Evolutionary conservation across 92 coral and sea anemone genomes (phyloP).

Genomic region (Heliopora coerulea): DNA sequence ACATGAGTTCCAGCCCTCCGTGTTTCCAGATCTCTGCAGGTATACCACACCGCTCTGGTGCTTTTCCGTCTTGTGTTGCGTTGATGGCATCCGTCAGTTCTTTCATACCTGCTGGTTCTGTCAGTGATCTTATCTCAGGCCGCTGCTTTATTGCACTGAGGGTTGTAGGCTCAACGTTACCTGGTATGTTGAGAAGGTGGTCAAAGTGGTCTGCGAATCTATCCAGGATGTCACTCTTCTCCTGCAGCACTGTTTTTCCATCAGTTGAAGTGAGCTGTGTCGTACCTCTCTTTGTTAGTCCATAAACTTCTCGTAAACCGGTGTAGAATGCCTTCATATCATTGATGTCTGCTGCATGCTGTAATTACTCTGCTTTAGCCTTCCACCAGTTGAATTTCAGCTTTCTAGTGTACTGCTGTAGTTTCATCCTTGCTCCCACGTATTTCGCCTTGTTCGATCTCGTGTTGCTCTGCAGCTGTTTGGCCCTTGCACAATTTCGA

Average conservation of each 20-base stretch:
- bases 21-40: slow-evolving; percentile 10
- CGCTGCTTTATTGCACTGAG: slow-evolving; percentile 12
- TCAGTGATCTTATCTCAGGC: neutral
- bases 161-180: neutral
- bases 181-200: neutral
- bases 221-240: neutral
- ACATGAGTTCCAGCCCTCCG: neutral
- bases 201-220: slow-evolving; percentile 13
- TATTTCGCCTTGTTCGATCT: neutral
- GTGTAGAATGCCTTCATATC: neutral
- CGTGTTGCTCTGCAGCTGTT: neutral
- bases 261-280: neutral
- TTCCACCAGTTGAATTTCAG: neutral
- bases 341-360: slow-evolving; percentile 16
- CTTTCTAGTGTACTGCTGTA: slow-evolving; percentile 6
- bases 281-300: slow-evolving; percentile 1
- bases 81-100: neutral
- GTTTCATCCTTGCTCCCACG: neutral
- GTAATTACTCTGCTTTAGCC: neutral
- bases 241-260: neutral
- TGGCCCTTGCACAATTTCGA: neutral
- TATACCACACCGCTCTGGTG: neutral
- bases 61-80: neutral
- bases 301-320: neutral
- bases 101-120: neutral